Base-by-base conservation (phyloP, 1,140 invertebrate genomes). In the Saccostrea glomerata region DNA sequence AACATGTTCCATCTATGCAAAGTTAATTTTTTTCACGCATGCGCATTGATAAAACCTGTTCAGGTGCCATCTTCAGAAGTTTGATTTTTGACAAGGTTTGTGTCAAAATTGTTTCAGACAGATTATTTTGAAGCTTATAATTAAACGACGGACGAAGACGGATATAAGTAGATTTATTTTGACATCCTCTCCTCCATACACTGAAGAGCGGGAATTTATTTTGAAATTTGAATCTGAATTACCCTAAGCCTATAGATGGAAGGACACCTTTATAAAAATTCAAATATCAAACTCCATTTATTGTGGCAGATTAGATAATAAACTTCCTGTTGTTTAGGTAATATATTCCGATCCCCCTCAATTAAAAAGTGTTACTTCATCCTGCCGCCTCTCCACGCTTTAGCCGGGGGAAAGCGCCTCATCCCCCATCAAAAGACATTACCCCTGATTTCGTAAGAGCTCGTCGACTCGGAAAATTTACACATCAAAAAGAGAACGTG, bases 401-500 rank as follows among this genome's bases (percentile, higher is more conserved):
- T 30, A 13, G 70, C 70, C 70, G 70, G 70, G 15, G 70, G 70
- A 73, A 73, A 73, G 70, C 70, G 70, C 70, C 70, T 25, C 70
- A 30, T 60, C 58, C 30, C 23, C 70, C 30, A 73, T 73, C 70
- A 73, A 73, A 73, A 73, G 70, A 73, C 70, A 73, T 73, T 73
- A 73, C 25, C 70, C 70, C 23, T 25, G 70, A 73, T 73, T 73
- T 73, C 70, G 70, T 73, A 73, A 73, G 70, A 73, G 70, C 70
- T 73, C 70, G 25, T 73, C 30, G 70, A 23, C 70, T 23, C 25
- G 70, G 70, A 73, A 73, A 73, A 73, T 73, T 73, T 73, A 73
- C 70, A 73, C 70, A 73, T 73, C 70, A 73, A 73, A 73, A 73
- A 73, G 70, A 73, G 25, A 73, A 73, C 70, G 70, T 73, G 70